phyloP scores from a whole-genome alignment of 2,888 invertebrate species.

The Criorhina ranunculi region DNA sequence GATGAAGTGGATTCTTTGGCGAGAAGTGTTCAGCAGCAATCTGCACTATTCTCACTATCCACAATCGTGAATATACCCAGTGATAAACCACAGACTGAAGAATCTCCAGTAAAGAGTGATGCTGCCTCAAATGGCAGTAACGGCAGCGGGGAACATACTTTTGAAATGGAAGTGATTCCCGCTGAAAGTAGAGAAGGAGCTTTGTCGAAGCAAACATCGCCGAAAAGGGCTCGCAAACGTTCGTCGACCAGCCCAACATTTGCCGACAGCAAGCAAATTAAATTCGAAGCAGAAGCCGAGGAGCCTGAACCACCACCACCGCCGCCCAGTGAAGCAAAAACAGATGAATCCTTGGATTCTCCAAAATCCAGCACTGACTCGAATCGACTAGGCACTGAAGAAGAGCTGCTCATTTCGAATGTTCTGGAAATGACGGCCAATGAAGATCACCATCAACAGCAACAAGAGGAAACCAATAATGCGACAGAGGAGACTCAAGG shows the following conservation, averaged over 20 bases:
- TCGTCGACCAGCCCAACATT: conserved; percentile 66
- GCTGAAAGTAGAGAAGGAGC: neutral
- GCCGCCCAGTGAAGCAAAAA: conserved; percentile 35
- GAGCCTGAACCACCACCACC: conserved; percentile 37
- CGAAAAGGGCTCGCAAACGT: conserved; percentile 61
- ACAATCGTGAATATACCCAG: conserved; percentile 50
- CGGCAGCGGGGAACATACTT: conserved; percentile 26
- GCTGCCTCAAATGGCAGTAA: conserved; percentile 48
- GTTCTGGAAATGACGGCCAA: conserved; percentile 67
- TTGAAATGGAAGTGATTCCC: conserved; percentile 34
- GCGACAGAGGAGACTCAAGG: conserved; percentile 47
- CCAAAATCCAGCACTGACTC: conserved; percentile 62
- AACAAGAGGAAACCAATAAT: conserved; percentile 30
- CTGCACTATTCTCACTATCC: conserved; percentile 50
- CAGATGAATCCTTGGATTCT: conserved; percentile 24
- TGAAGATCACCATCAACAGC: conserved; percentile 42
- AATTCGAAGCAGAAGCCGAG: conserved; percentile 57
- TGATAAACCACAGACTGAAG: conserved; percentile 75
- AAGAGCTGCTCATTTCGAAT: conserved; percentile 68
- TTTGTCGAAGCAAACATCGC: conserved; percentile 42
- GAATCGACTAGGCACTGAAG: conserved; percentile 61
- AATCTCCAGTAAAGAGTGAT: conserved; percentile 71
- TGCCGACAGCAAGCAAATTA: conserved; percentile 64
- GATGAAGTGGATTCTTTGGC: conserved; percentile 64
- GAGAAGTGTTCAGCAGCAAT: conserved; percentile 14